Evolutionary conservation across 1,140 invertebrate genomes (phyloP).

Genomic region (Aethina tumida): DNA sequence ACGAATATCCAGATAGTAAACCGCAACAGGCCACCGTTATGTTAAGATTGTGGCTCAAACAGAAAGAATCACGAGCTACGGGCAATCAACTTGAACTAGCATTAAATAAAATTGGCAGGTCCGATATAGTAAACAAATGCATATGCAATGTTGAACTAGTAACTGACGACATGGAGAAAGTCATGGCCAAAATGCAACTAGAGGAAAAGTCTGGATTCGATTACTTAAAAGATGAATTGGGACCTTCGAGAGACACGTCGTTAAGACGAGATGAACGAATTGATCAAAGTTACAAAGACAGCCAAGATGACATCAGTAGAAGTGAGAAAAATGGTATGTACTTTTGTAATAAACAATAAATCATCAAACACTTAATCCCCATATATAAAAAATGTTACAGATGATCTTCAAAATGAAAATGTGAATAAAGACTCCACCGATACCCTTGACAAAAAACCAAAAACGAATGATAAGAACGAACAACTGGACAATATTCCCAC

Average conservation of each 20-base stretch:
- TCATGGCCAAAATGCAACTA: conserved; percentile 62
- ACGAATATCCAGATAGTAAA: conserved; percentile 57
- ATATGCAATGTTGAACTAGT: conserved; percentile 72
- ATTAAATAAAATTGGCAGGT: conserved; percentile 59
- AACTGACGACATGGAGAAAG: conserved; percentile 70
- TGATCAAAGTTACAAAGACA: conserved; percentile 44
- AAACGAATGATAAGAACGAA: conserved; percentile 4
- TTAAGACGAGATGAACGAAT: conserved; percentile 49
- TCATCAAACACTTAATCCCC: too few relatives aligned
- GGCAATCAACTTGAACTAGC: conserved; percentile 68
- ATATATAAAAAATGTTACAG: conserved; percentile 32
- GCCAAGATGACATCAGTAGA: conserved; percentile 30
- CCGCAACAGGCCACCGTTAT: conserved; percentile 69
- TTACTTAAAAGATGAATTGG: conserved; percentile 61
- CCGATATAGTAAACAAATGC: conserved; percentile 72
- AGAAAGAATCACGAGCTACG: conserved; percentile 53
- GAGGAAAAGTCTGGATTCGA: conserved; percentile 73
- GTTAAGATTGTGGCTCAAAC: conserved; percentile 55
- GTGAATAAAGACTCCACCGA: conserved; percentile 15
- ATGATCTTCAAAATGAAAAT: conserved; percentile 27
- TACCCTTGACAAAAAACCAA: conserved; percentile 7
- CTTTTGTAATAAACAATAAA: conserved; percentile 1
- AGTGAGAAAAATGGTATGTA: conserved; percentile 30
- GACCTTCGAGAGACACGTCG: conserved; percentile 51
- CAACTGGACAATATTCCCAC: conserved; percentile 6